Base-by-base conservation (phyloP, 1,140 invertebrate species). In the Bombus superbus region DNA sequence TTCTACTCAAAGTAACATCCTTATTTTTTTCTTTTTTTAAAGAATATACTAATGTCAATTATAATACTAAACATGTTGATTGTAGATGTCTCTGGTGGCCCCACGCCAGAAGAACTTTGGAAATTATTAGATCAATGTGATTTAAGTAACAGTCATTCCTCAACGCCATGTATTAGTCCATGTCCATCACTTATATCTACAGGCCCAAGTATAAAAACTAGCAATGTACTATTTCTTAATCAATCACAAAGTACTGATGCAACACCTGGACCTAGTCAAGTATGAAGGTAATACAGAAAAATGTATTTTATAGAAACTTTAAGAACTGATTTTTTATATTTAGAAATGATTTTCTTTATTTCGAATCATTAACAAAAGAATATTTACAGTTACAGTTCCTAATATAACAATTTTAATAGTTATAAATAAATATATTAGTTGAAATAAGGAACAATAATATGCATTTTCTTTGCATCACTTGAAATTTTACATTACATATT, bases 41-140 rank as follows among this genome's bases (percentile, higher is more conserved):
- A 53, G 62, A 75, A 79, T 59, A 53, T 44, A 80, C 25, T 28
- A 38, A 69, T 28, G 44, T 42, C 74, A 32, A 47, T 81, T 47
- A 25, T 44, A 75, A 38, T 47, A 38, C 9, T 9, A 47, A 42
- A 10, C 22, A 74, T 92, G 86, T 82, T 62, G 92, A 90, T 89
- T 35, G 92, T 91, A 88, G 94, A 95, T 90, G 92, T 92, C 42
- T 96, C 97, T 87, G 98, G 98, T 90, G 99, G 98, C 68, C 98
- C 98, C 74, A 97, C 97, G 28, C 97, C 98, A 22, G 97, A 98
- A 92, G 99, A 99, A 95, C 95, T 99, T 84, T 96, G 99, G 86
- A 97, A 97, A 64, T 95, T 99, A 76, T 96, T 99, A 82, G 98
- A 99, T 91, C 98, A 99, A 90, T 99, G 98, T 96, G 98, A 99